Base-by-base conservation (phyloP, 2,797 vertebrate genomes). In the Chromobotia macracanthus region DNA sequence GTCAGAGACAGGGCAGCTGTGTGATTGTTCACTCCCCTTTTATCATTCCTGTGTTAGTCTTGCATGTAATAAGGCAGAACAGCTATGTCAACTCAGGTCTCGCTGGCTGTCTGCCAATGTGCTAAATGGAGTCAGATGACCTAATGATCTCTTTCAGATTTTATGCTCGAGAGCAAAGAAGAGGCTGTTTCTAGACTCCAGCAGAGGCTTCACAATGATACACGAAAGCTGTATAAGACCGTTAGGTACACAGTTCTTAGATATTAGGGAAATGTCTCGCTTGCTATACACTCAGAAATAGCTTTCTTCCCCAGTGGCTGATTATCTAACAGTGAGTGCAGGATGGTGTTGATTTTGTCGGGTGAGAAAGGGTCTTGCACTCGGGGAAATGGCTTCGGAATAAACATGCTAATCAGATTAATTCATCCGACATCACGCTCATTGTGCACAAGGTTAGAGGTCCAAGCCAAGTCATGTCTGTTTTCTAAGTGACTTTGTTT, bases 391-490 rank as follows among this genome's bases (percentile, higher is more conserved):
- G 56, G 69, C 58, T 80, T 84, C 71, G 80, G 82, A 85, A 85
- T 87, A 82, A 87, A 88, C 83, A 75, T 85, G 83, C 82, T 86
- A 88, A 89, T 88, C 83, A 85, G 75, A 67, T 70, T 78, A 84
- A 87, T 85, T 85, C 82, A 80, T 82, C 81, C 78, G 83, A 80
- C 84, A 80, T 61, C 80, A 68, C 66, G 65, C 72, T 75, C 76
- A 85, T 87, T 86, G 84, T 88, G 76, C 68, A 69, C 82, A 82
- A 82, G 85, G 80, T 80, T 82, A 80, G 66, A 81, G 80, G 80
- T 84, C 80, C 56, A 70, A 74, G 80, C 78, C 81, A 84, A 80
- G 72, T 78, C 73, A 69, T 74, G 75, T 77, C 61, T 75, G 44
- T 71, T 58, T 79, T 75, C 53, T 67, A 50, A 74, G 38, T 58